Percentiles rank a stretch among this genome's conserved stretches.
Evolutionary conservation across 2,113 vertebrate species (phyloP).

Genomic region (Halcyon senegalensis): DNA sequence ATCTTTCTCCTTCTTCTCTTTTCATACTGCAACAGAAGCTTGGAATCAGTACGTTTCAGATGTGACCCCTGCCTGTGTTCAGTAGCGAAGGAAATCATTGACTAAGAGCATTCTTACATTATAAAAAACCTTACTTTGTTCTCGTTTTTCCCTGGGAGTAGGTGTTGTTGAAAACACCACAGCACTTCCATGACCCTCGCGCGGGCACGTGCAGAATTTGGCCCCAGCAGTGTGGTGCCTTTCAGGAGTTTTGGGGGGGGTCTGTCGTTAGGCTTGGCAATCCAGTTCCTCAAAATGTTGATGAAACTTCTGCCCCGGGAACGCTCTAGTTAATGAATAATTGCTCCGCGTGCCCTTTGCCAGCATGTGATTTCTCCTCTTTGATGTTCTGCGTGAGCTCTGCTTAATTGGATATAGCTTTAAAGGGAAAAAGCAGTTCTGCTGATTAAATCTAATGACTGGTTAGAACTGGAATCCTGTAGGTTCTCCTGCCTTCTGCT

Average conservation of each 20-base stretch:
- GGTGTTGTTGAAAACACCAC: background rate
- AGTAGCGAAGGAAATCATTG: background rate
- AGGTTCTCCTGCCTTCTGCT: background rate
- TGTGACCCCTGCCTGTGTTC: background rate
- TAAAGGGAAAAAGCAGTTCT: slow-evolving; percentile 29
- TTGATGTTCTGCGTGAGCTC: slow-evolving; percentile 52
- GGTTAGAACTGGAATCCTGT: slow-evolving; percentile 33
- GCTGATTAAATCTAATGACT: slow-evolving; percentile 45
- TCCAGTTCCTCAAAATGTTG: slow-evolving; percentile 4
- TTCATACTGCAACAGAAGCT: background rate
- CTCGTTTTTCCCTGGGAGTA: background rate
- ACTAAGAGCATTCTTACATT: background rate
- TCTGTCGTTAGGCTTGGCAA: background rate
- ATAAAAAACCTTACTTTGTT: background rate
- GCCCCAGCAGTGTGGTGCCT: background rate
- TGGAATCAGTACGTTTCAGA: background rate
- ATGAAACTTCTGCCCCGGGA: slow-evolving; percentile 21
- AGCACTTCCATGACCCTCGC: background rate
- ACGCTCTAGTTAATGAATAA: slow-evolving; percentile 64
- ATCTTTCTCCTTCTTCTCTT: background rate
- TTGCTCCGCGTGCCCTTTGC: background rate
- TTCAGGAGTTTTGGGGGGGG: background rate
- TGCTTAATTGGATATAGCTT: slow-evolving; percentile 45
- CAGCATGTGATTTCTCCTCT: slow-evolving; percentile 56
- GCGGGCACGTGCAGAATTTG: background rate